phyloP scores from a whole-genome alignment of 2,113 vertebrate species.

The Toxotes jaculatrix region DNA sequence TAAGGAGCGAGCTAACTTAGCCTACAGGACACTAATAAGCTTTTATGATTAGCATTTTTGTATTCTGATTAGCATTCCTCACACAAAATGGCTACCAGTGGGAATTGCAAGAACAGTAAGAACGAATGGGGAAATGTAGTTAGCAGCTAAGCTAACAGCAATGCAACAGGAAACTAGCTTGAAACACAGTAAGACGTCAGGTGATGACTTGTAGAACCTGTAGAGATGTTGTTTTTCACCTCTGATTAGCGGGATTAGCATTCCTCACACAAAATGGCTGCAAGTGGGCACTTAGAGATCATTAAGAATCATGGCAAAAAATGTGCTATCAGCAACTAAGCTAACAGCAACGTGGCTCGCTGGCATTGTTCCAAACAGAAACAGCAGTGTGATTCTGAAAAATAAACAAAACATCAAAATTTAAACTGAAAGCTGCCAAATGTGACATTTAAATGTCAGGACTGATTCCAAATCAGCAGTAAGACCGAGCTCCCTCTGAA shows the following conservation, averaged over 20 bases:
- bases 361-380: not conserved
- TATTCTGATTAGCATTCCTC: not conserved
- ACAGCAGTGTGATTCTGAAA: not conserved
- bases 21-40: not conserved
- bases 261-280: not conserved
- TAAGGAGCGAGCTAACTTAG: conserved; percentile 8
- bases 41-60: not conserved
- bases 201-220: conserved; percentile 6
- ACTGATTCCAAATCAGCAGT: conserved; percentile 44
- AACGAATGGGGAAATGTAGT: not conserved
- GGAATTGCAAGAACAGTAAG: not conserved
- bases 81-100: not conserved
- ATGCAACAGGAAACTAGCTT: not conserved
- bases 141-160: conserved; percentile 16
- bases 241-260: conserved; percentile 2
- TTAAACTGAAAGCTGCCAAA: conserved; percentile 49
- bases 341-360: not conserved
- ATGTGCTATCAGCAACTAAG: not conserved
- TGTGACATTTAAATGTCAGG: conserved; percentile 10
- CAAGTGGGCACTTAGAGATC: not conserved
- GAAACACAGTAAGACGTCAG: conserved; percentile 51
- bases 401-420: conserved; percentile 18
- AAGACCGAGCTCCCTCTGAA: conserved; percentile 26
- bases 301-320: not conserved
- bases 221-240: not conserved